phyloP scores from a whole-genome alignment of 2,113 vertebrate genomes.

The Herpetotheres cachinnans region DNA sequence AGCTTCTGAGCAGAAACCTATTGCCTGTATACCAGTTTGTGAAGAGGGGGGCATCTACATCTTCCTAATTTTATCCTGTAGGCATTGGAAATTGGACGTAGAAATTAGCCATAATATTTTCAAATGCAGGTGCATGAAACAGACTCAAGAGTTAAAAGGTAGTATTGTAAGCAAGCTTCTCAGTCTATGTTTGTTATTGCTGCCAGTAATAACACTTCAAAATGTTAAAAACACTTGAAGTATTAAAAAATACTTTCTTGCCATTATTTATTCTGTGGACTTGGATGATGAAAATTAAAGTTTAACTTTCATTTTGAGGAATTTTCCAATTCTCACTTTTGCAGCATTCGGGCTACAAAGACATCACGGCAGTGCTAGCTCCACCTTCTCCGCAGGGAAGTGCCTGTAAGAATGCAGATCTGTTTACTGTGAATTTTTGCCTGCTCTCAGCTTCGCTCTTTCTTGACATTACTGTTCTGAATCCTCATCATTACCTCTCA shows the following conservation, averaged over 20 bases:
- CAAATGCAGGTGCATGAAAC: not conserved
- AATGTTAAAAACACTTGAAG: not conserved
- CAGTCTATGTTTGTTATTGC: not conserved
- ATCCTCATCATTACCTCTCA: not conserved
- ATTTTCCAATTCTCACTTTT: not conserved
- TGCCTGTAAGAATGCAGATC: not conserved
- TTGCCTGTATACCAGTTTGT: not conserved
- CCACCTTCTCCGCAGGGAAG: not conserved
- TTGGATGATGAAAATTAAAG: not conserved
- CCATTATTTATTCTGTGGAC: not conserved
- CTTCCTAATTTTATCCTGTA: not conserved
- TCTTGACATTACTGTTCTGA: not conserved
- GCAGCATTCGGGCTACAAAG: not conserved
- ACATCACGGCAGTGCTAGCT: fast-evolving
- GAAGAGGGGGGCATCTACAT: not conserved
- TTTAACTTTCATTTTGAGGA: not conserved
- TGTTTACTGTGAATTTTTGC: not conserved
- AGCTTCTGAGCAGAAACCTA: not conserved
- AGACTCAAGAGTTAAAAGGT: not conserved
- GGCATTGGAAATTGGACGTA: not conserved
- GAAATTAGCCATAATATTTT: not conserved
- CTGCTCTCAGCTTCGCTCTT: not conserved
- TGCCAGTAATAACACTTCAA: not conserved
- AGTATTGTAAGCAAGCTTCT: not conserved
- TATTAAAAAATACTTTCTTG: not conserved